Evolutionary conservation across 2,797 vertebrate genomes (phyloP).

Genomic region (Hemibagrus guttatus): DNA sequence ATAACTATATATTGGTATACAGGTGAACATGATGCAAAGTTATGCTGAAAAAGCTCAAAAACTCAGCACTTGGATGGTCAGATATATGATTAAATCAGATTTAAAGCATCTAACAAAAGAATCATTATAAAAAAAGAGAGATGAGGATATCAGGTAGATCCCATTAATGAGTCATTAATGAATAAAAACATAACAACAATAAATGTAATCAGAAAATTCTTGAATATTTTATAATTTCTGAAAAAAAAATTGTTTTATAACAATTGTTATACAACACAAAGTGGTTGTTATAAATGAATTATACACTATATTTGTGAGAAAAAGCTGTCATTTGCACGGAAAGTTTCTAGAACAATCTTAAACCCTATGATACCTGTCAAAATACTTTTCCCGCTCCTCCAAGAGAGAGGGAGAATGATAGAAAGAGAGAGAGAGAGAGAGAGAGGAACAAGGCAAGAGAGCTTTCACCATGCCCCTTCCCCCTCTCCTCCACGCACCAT

Average conservation of each 20-base stretch:
- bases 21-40: not conserved
- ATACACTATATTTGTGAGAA: not conserved
- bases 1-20: not conserved
- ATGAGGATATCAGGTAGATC: not conserved
- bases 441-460: conserved; percentile 45
- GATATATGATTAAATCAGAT: not conserved
- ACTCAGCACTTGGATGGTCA: not conserved
- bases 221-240: not conserved
- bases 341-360: not conserved
- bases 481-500: conserved; percentile 74
- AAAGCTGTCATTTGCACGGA: not conserved
- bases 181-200: not conserved
- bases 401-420: not conserved
- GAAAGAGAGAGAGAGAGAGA: conserved; percentile 26
- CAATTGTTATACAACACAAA: not conserved
- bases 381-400: conserved; percentile 15
- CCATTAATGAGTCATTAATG: not conserved
- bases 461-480: conserved; percentile 60
- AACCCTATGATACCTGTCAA: conserved; percentile 21
- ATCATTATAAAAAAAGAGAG: not conserved
- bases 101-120: not conserved
- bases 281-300: not conserved
- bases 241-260: not conserved
- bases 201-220: not conserved
- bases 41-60: not conserved